These are phyloP conservation scores for Panurus biarmicus DNA, from an alignment of 2,113 vertebrate species.

Conservation along the genomic window DNA sequence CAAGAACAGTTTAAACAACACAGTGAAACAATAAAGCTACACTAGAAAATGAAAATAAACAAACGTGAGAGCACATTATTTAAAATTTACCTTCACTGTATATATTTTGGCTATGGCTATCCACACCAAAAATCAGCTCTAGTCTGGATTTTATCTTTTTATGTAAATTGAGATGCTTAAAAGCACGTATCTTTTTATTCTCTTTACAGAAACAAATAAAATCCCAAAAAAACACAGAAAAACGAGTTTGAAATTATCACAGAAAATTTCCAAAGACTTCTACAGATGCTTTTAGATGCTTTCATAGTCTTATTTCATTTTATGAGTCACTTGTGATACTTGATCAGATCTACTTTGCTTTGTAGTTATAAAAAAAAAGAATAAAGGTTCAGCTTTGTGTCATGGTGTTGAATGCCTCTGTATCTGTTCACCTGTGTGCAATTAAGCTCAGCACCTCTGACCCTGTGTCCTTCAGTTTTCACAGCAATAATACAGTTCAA, in stretches of 20 bases:
- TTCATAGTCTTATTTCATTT: neutral
- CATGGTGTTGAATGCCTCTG: neutral
- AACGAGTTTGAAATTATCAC: neutral
- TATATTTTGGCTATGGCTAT: neutral
- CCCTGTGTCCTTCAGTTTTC: conserved; percentile 5
- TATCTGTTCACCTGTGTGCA: neutral
- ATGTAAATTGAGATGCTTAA: neutral
- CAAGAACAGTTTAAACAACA: neutral
- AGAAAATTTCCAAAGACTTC: neutral
- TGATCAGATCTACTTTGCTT: neutral
- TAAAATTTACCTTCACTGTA: neutral
- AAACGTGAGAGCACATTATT: neutral
- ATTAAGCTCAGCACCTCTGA: neutral
- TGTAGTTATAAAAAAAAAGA: neutral
- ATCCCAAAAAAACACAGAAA: neutral
- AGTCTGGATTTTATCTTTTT: neutral
- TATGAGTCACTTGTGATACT: neutral
- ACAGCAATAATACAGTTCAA: neutral
- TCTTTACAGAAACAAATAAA: neutral
- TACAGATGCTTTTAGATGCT: neutral
- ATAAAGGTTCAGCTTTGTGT: neutral
- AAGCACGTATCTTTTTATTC: neutral
- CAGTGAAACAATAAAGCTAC: accelerated
- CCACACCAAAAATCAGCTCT: neutral
- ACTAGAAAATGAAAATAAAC: neutral